Conservation (phyloP, 2,797 vertebrate species). For the Anas capensis region DNA sequence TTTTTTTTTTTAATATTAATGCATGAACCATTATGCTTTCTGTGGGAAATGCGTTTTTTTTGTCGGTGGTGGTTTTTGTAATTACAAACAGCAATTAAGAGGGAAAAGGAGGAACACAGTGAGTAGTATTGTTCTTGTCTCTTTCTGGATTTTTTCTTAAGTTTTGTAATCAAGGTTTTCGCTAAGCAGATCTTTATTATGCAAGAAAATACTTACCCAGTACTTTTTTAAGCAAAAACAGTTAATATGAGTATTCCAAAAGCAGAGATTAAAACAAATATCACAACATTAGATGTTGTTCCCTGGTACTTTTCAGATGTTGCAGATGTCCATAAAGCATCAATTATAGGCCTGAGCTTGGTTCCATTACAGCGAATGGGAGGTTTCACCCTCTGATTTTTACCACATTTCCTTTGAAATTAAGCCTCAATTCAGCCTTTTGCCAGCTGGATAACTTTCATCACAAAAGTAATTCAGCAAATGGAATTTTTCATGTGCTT, state of each 20-base stretch:
- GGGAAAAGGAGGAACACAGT: neutral
- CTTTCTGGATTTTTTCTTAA: neutral
- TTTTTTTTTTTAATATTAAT: neutral
- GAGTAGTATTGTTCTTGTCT: neutral
- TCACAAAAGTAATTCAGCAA: conserved; percentile 22
- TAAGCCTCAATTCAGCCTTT: neutral
- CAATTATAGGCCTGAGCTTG: neutral
- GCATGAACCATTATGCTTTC: neutral
- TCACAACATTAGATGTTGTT: neutral
- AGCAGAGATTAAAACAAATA: neutral
- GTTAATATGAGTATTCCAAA: neutral
- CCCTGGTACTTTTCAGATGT: neutral
- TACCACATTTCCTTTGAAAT: conserved; percentile 13
- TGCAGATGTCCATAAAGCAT: neutral
- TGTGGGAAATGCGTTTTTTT: neutral
- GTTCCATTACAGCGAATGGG: neutral
- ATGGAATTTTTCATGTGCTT: conserved; percentile 15
- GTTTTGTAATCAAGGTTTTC: neutral
- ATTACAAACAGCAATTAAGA: neutral
- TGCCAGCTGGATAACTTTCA: neutral
- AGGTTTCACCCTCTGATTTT: conserved; percentile 14
- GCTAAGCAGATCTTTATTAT: neutral
- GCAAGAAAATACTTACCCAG: neutral
- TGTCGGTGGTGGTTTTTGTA: neutral
- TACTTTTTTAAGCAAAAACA: neutral